phyloP scores from a whole-genome alignment of 2,888 invertebrate species.

The Nomada flava region DNA sequence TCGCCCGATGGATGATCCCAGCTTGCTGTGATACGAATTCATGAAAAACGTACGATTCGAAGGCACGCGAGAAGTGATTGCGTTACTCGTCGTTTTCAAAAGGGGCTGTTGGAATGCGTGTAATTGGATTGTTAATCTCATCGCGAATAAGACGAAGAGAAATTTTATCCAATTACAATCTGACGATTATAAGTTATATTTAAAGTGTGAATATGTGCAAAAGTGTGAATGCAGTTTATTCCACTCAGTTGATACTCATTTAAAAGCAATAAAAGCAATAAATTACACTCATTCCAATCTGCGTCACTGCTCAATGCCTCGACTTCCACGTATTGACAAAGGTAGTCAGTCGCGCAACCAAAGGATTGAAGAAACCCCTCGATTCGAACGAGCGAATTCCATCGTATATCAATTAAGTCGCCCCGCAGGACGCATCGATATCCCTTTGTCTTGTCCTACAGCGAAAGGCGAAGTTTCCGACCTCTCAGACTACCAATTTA shows the following conservation, averaged over 20 bases:
- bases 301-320: too few relatives aligned
- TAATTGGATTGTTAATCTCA: too few relatives aligned
- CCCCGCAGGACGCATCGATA: conserved; percentile 10
- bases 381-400: not conserved
- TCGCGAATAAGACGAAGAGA: too few relatives aligned
- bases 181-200: too few relatives aligned
- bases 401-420: conserved; percentile 9
- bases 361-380: not conserved
- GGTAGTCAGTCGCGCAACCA: not conserved
- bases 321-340: not conserved
- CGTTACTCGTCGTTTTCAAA: not conserved
- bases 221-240: too few relatives aligned
- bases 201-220: too few relatives aligned
- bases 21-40: not conserved
- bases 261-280: too few relatives aligned
- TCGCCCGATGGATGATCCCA: conserved; percentile 1
- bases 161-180: too few relatives aligned
- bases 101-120: too few relatives aligned
- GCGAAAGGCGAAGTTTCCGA: conserved; percentile 28
- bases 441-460: conserved; percentile 22
- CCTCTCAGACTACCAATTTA: conserved; percentile 56
- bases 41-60: not conserved
- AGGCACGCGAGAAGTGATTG: not conserved
- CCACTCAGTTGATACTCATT: too few relatives aligned
- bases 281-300: too few relatives aligned